Evolutionary conservation across 2,113 vertebrate genomes (phyloP), one percentile per base, ranked within the genome.

Genomic region (Phalacrocorax brasilianus): DNA sequence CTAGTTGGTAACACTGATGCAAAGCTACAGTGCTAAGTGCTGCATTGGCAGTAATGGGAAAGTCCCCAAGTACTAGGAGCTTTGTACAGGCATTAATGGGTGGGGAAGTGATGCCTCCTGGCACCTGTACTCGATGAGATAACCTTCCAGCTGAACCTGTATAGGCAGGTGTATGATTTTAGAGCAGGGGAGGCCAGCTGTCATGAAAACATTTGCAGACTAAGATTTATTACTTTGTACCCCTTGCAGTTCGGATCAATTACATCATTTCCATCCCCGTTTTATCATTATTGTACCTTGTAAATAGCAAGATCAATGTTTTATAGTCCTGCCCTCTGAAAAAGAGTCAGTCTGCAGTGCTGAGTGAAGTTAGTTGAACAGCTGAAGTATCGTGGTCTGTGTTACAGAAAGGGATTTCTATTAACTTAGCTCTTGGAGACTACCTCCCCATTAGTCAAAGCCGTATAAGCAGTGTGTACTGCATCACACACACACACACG

Each of bases 101-200:
- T 70, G 53, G 56, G 53, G 59, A 71, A 93, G n/a, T 70, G 42
- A 66, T 55, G 33, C 50, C 38, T 75, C 50, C 38, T 75, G 55
- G 50, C 74, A 95, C 81, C 76, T 63, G 62, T 44, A 66, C 16
- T 50, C 3, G 1, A 40, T 3, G 53, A 85, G 86, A 95, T 91
- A 93, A 92, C 77, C 58, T 85, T 97, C 89, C 87, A 87, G 89
- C 33, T 58, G 56, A 90, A 91, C 94, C 62, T 72, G 49, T 68
- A 92, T 2, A 45, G 74, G 80, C 91, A 95, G 72, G 55, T 94
- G 85, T 52, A 35, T 2, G 21, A 61, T 30, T 85, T 87, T 62
- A 85, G 20, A 73, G 55, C 0, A 1, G 40, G 50, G n/a, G 27
- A 95, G 28, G 70, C 45, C 38, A 66, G 40, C 40, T 95, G 81